These are phyloP conservation scores for Maniola hyperantus DNA, from an alignment of 2,888 invertebrate genomes.

Conservation along the genomic window DNA sequence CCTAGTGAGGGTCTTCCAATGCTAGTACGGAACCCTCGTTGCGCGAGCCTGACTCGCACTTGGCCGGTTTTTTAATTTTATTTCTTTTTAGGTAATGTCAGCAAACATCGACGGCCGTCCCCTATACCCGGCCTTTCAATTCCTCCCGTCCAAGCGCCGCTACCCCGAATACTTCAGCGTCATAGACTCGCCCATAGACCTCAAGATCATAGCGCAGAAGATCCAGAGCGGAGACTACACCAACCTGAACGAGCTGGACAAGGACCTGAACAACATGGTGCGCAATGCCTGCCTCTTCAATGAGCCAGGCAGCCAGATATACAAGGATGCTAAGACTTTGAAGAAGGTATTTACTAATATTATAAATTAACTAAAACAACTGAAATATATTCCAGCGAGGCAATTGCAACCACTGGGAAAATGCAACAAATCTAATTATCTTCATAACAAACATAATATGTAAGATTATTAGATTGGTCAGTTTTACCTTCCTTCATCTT, in stretches of 20 bases:
- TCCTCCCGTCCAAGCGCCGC: conserved; percentile 94
- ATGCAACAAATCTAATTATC: too few relatives aligned
- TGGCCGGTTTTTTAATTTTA: too few relatives aligned
- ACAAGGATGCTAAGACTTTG: conserved; percentile 95
- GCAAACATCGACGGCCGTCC: conserved; percentile 93
- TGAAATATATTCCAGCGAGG: too few relatives aligned
- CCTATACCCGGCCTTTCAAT: conserved; percentile 93
- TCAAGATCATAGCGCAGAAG: conserved; percentile 95
- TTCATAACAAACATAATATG: too few relatives aligned
- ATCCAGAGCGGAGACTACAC: conserved; percentile 93
- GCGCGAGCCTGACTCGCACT: too few relatives aligned
- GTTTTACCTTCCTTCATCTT: too few relatives aligned
- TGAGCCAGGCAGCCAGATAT: conserved; percentile 97
- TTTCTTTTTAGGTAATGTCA: conserved; percentile 88
- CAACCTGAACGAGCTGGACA: conserved; percentile 91
- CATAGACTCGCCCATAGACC: conserved; percentile 96
- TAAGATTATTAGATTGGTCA: too few relatives aligned
- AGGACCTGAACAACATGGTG: conserved; percentile 94
- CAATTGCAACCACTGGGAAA: too few relatives aligned
- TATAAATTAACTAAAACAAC: too few relatives aligned
- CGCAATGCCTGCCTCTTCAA: conserved; percentile 98
- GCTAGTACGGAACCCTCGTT: too few relatives aligned
- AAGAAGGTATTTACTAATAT: conserved; percentile 92
- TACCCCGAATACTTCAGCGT: conserved; percentile 98
- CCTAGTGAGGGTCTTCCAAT: too few relatives aligned